Percentiles rank a stretch among this genome's conserved stretches.
phyloP scores from a whole-genome alignment of 2,797 vertebrate genomes.

The Darevskia mixta region DNA sequence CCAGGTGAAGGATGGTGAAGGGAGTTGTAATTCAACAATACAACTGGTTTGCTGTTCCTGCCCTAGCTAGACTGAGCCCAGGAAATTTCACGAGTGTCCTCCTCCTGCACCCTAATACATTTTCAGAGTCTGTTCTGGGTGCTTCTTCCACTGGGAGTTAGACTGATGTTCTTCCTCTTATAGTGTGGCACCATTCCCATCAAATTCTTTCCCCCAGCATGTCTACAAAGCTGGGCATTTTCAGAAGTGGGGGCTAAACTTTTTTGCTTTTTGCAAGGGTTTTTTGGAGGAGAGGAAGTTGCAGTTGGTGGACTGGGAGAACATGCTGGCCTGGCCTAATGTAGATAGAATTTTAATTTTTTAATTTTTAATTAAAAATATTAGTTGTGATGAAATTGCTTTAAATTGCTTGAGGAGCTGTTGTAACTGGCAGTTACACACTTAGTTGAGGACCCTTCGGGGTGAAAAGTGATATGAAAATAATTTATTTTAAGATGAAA shows the following conservation, averaged over 20 bases:
- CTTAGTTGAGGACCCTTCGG: not conserved
- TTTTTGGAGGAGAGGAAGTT: not conserved
- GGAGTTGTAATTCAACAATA: too few species aligned
- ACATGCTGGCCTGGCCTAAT: not conserved
- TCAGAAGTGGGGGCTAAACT: not conserved
- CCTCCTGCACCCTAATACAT: not conserved
- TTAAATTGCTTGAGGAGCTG: not conserved
- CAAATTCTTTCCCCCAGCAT: not conserved
- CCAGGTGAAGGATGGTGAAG: too few species aligned
- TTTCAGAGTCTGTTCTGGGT: not conserved
- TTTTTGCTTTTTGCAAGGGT: too few species aligned
- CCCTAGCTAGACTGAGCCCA: not conserved
- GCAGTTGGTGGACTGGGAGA: not conserved
- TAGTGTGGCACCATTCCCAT: not conserved
- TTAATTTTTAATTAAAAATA: too few species aligned
- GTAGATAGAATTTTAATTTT: not conserved
- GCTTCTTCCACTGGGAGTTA: not conserved
- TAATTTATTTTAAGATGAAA: not conserved
- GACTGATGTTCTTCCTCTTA: not conserved
- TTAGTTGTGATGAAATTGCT: not conserved
- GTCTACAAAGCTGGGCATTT: not conserved
- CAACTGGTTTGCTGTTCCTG: too few species aligned
- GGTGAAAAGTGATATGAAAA: not conserved
- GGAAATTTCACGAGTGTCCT: not conserved
- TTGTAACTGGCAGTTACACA: not conserved